Evolutionary conservation across 2,888 invertebrate species (phyloP).

Genomic region (Sisyra terminalis): DNA sequence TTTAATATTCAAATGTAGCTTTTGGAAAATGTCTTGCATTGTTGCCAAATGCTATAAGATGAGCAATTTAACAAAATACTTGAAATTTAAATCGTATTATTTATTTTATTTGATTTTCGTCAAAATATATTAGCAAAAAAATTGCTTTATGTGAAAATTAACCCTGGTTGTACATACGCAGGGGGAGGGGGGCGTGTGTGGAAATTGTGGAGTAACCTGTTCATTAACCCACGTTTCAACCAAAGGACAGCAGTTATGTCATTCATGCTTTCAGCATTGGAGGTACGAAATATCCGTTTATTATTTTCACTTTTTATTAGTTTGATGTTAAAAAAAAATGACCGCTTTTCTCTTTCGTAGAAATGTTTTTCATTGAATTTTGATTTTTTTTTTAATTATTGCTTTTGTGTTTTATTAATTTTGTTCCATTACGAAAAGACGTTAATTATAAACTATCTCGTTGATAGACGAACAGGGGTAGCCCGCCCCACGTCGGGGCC

Average conservation of each 20-base stretch:
- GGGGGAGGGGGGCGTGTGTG: constrained; percentile 30
- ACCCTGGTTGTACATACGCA: constrained; percentile 16
- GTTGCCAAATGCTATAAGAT: no score
- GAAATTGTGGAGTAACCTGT: constrained; percentile 56
- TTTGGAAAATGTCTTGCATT: no score
- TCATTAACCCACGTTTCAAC: constrained; percentile 56
- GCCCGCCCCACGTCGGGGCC: constrained; percentile 67
- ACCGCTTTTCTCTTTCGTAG: neutral
- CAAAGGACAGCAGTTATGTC: constrained; percentile 62
- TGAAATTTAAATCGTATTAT: neutral
- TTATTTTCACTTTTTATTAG: no score
- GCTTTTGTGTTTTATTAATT: constrained; percentile 1
- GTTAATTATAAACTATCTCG: constrained; percentile 1
- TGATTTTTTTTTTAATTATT: neutral
- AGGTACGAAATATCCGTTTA: constrained; percentile 37
- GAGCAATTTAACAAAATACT: neutral
- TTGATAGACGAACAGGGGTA: constrained; percentile 56
- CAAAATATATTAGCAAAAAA: neutral
- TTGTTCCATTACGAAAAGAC: neutral
- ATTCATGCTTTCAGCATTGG: constrained; percentile 74
- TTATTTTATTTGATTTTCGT: neutral
- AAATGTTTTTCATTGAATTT: neutral
- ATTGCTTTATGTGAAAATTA: neutral
- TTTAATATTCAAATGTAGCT: no score
- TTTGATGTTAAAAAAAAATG: neutral